Evolutionary conservation across 92 coral and sea anemone genomes (phyloP).

Genomic region (Actinostola sp.): DNA sequence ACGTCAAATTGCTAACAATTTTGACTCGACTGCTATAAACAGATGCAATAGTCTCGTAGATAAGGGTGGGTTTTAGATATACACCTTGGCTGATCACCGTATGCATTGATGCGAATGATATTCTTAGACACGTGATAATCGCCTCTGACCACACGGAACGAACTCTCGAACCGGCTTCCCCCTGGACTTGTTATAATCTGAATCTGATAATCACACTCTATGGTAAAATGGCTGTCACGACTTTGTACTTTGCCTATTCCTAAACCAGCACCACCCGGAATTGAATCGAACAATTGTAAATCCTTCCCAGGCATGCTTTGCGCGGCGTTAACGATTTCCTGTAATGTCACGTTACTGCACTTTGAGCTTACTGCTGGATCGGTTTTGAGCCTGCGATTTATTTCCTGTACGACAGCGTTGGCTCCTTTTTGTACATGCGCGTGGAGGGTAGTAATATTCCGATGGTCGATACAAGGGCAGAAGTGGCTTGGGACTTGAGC

Average conservation of each 20-base stretch:
- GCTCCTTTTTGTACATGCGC: slow-evolving; percentile 58
- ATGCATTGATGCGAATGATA: slow-evolving; percentile 69
- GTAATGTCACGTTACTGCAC: slow-evolving; percentile 48
- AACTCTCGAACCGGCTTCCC: slow-evolving; percentile 56
- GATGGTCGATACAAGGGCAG: slow-evolving; percentile 69
- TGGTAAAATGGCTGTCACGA: not conserved
- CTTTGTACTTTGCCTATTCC: slow-evolving; percentile 59
- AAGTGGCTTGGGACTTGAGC: slow-evolving; percentile 70
- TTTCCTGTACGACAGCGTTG: slow-evolving; percentile 30
- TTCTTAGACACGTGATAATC: slow-evolving; percentile 39
- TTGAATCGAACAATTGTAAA: slow-evolving; percentile 52
- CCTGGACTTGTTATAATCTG: slow-evolving; percentile 61
- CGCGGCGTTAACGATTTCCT: slow-evolving; percentile 52
- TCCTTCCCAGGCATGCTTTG: slow-evolving; percentile 61
- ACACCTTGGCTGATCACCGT: slow-evolving; percentile 68
- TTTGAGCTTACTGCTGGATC: slow-evolving; percentile 14
- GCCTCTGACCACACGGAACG: slow-evolving; percentile 36
- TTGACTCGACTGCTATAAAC: no score
- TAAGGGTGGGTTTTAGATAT: slow-evolving; percentile 57
- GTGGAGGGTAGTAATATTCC: slow-evolving; percentile 35
- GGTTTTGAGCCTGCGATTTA: slow-evolving; percentile 46
- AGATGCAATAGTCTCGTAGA: slow-evolving; percentile 60
- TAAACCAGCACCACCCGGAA: slow-evolving; percentile 66
- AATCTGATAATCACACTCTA: slow-evolving; percentile 53
- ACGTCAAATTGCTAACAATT: no score